Base-by-base conservation (phyloP, 2,888 invertebrate species). In the Caenorhabditis afra region DNA sequence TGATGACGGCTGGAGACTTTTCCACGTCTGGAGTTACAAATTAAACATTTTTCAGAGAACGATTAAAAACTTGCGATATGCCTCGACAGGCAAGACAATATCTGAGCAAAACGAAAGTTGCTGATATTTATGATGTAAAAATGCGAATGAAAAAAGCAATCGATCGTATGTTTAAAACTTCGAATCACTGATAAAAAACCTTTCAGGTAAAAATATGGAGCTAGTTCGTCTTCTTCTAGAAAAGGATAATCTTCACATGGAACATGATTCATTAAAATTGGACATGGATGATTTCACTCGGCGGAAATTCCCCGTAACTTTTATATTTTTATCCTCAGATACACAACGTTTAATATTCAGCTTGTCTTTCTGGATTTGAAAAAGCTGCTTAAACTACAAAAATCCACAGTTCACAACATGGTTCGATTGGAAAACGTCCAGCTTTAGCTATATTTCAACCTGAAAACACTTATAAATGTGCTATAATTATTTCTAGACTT, bases 181-280 rank as follows among this genome's bases (percentile, higher is more conserved):
- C n/a, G n/a, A n/a, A n/a, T n/a, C n/a, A n/a, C n/a, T 29, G 29
- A 29, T 3, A 29, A 29, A 29, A 29, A 29, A 29, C 29, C 29
- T 89, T 90, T 62, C 86, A 92, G 94, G 93, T 58, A 92, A 97
- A 84, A 98, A 97, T 92, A 95, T 96, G 91, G 94, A 94, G 71
- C 92, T 97, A 86, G 96, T 97, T 70, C 94, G 94, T 91, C 93
- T 95, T 91, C 92, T 97, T 87, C 94, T 97, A 93, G 95, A 95
- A 89, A 93, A 97, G 83, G 97, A 98, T 92, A 96, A 97, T 91
- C 92, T 97, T 58, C 96, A 97, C 92, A 97, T 97, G 96, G 95
- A 95, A 83, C 96, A 97, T 91, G 97, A 98, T 91, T 96, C 97
- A 47, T 96, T 96, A 94, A 93, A 97, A 84, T 96, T 97, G 44